Evolutionary conservation across 2,113 vertebrate species (phyloP), one percentile per base, ranked within the genome.

Genomic region (Perccottus glenii): DNA sequence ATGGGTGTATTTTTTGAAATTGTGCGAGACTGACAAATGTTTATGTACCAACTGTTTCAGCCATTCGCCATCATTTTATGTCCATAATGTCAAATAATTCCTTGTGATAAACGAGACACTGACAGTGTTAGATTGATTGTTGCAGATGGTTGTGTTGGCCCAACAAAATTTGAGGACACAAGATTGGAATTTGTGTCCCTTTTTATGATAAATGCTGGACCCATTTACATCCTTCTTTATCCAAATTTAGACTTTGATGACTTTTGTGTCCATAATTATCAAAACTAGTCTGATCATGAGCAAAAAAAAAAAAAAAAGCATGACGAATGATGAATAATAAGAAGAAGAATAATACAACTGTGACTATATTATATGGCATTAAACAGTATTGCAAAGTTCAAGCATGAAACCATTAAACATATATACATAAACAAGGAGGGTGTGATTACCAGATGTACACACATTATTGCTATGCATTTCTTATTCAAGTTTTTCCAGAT

Each of bases 231-330:
- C 27, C 33, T 53, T 32, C 51, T 35, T 53, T 35, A 53, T 53
- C 51, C 12, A 35, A 53, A 32, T 53, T 53, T 32, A 53, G 51
- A 53, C 51, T 35, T 1, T 53, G 51, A 53, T 53, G 51, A 52
- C 50, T 52, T 52, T 33, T 52, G 27, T 53, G 51, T 27, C 11
- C 51, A 35, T 11, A 12, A 8, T 53, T 35, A 27, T 27, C 19
- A 27, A 27, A 27, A 27, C 19, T 27, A 27, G 19, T 27, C 19
- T 27, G 19, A n/a, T n/a, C n/a, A n/a, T n/a, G n/a, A n/a, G n/a
- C 12, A 38, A 38, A 38, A 38, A 38, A 38, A 38, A 38, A 38
- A 5, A 4, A 4, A 38, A 38, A 38, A 38, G 36, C 36, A 38
- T 38, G 36, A 4, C 6, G n/a, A n/a, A n/a, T n/a, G n/a, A n/a